A percentile compares a stretch with the other conserved stretches of the same genome.
phyloP scores from a whole-genome alignment of 2,113 vertebrate genomes.

The Cryptotis parvus region DNA sequence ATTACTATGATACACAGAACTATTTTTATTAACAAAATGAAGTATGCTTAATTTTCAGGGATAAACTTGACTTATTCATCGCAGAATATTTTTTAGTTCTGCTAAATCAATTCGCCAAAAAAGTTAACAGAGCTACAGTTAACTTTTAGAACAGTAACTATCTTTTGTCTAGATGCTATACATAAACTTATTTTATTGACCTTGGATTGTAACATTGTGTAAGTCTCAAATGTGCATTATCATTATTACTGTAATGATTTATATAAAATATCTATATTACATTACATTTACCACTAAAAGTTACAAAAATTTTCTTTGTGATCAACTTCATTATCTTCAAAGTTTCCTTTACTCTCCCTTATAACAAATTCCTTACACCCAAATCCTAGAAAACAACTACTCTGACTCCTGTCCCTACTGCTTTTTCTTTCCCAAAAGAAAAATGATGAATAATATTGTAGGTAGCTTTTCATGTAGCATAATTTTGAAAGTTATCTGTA shows the following conservation, averaged over 20 bases:
- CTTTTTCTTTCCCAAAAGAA: neutral
- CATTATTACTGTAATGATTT: too few species aligned
- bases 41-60: constrained; percentile 5
- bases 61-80: neutral
- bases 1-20: too few species aligned
- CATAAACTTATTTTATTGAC: too few species aligned
- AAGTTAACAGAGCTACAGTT: neutral
- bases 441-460: neutral
- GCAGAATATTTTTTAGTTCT: neutral
- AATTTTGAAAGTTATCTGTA: neutral
- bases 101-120: neutral
- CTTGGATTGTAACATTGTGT: too few species aligned
- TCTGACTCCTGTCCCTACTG: neutral
- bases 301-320: too few species aligned
- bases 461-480: neutral
- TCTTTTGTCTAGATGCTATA: neutral
- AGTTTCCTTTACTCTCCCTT: neutral
- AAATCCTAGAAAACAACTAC: neutral
- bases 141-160: constrained; percentile 25
- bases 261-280: too few species aligned
- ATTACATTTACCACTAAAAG: too few species aligned
- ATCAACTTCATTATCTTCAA: neutral
- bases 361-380: neutral
- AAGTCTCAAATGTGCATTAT: too few species aligned
- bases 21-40: neutral